Percentiles rank a stretch among this genome's conserved stretches.
Evolutionary conservation across 1,140 invertebrate genomes (phyloP).

Genomic region (Hydropsyche tenuis): DNA sequence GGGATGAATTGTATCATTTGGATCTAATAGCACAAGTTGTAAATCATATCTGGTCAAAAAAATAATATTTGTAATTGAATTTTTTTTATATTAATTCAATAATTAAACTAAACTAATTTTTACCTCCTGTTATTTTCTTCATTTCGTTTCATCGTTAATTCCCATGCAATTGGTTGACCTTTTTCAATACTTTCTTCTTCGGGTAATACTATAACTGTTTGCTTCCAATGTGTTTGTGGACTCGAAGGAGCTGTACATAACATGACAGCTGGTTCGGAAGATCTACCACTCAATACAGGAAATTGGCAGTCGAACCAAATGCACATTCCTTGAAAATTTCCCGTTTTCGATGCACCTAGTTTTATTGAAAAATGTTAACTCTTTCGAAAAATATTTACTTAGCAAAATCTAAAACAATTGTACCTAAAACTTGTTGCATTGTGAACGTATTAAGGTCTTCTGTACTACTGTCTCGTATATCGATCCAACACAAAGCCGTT

Average conservation of each 20-base stretch:
- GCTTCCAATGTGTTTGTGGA: constrained; percentile 94
- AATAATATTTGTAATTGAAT: background rate
- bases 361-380: background rate
- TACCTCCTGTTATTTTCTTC: constrained; percentile 45
- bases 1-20: constrained; percentile 74
- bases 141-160: constrained; percentile 66
- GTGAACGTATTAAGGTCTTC: constrained; percentile 60
- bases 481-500: constrained; percentile 65
- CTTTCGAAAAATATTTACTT: no score
- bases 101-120: constrained; percentile 1
- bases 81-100: background rate
- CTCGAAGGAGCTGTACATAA: constrained; percentile 79
- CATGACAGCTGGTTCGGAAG: constrained; percentile 57
- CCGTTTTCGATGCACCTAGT: constrained; percentile 62
- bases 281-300: constrained; percentile 54
- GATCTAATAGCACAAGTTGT: constrained; percentile 73
- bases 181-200: constrained; percentile 63
- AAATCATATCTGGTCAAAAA: constrained; percentile 67
- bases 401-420: constrained; percentile 25
- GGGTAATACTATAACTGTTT: constrained; percentile 85
- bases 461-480: constrained; percentile 62
- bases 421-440: constrained; percentile 58
- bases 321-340: constrained; percentile 76
- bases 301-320: constrained; percentile 72
- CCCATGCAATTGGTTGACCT: constrained; percentile 71